phyloP scores from a whole-genome alignment of 2,888 invertebrate species.

The Gordius sp. region DNA sequence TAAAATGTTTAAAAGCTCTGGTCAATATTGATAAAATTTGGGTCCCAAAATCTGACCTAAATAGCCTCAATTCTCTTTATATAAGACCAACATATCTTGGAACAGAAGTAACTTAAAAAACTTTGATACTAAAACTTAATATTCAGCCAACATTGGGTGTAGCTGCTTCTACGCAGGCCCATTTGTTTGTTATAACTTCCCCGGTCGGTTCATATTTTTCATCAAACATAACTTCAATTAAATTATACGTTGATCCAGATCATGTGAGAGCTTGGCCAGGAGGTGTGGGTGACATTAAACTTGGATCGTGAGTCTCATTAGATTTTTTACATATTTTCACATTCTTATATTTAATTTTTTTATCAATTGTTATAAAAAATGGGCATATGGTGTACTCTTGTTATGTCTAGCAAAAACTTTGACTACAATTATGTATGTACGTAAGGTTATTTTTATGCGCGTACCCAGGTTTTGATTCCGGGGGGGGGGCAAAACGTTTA shows the following conservation, averaged over 20 bases:
- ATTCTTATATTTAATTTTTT: no score
- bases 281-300: constrained; percentile 72
- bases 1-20: constrained; percentile 53
- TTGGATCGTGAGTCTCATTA: constrained; percentile 48
- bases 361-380: no score
- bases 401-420: no score
- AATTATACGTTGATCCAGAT: constrained; percentile 64
- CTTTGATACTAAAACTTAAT: not conserved
- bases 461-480: no score
- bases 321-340: constrained; percentile 3
- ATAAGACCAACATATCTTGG: constrained; percentile 82
- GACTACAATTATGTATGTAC: no score
- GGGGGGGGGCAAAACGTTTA: no score
- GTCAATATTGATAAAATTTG: constrained; percentile 78
- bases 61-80: constrained; percentile 46
- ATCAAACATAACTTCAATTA: constrained; percentile 35
- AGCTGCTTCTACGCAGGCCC: constrained; percentile 52
- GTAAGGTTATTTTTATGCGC: no score
- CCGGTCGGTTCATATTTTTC: constrained; percentile 80
- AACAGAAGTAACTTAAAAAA: constrained; percentile 50
- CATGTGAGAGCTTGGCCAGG: constrained; percentile 51
- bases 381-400: no score
- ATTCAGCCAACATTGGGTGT: constrained; percentile 69
- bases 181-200: constrained; percentile 63
- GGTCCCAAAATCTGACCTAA: constrained; percentile 61